These are phyloP conservation scores for Rutpela maculata DNA, from an alignment of 2,888 invertebrate genomes.

Conservation along the genomic window DNA sequence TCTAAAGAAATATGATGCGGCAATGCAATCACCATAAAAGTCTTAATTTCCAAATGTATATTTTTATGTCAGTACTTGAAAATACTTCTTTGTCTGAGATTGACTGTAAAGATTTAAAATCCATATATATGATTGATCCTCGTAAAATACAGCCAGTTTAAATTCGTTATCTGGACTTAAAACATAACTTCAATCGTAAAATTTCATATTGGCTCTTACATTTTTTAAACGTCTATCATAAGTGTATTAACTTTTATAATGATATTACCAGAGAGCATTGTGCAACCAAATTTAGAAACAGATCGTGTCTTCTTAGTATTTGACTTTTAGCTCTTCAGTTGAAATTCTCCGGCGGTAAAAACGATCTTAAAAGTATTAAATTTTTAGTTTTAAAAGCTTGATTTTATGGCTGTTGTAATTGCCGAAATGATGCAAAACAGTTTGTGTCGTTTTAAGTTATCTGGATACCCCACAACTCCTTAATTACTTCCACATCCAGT, in stretches of 20 bases:
- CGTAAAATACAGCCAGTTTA: constrained; percentile 55
- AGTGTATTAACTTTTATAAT: constrained; percentile 59
- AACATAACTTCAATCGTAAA: constrained; percentile 57
- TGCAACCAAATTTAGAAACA: background rate
- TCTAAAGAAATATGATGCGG: constrained; percentile 48
- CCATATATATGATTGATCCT: constrained; percentile 61
- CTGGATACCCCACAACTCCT: background rate
- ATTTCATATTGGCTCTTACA: constrained; percentile 62
- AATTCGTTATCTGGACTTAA: constrained; percentile 49
- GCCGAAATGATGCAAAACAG: constrained; percentile 6
- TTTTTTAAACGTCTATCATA: constrained; percentile 60
- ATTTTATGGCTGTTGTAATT: constrained; percentile 25
- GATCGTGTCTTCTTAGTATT: background rate
- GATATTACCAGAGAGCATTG: constrained; percentile 47
- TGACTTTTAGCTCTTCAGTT: background rate
- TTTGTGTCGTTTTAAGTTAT: constrained; percentile 6
- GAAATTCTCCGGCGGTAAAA: background rate
- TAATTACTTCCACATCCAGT: no score
- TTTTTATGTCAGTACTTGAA: constrained; percentile 58
- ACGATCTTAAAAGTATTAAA: constrained; percentile 17
- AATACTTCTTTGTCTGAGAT: constrained; percentile 55
- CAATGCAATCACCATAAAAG: constrained; percentile 62
- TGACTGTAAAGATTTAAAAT: constrained; percentile 55
- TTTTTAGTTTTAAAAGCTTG: constrained; percentile 1
- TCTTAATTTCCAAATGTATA: constrained; percentile 62